These are phyloP conservation scores for Nephrotoma flavescens DNA, from an alignment of 2,888 invertebrate genomes.

Conservation along the genomic window DNA sequence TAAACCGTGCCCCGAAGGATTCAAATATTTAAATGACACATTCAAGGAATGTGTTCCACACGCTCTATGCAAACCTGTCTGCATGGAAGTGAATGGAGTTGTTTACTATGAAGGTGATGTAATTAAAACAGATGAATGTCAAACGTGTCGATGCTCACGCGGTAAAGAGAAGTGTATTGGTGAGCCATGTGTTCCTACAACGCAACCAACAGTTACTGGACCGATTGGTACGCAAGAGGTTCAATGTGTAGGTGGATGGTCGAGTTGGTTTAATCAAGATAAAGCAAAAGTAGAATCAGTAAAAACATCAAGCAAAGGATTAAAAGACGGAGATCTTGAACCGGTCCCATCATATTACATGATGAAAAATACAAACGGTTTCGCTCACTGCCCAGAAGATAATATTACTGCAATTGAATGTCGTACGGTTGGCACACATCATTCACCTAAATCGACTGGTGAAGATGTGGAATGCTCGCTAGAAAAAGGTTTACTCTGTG, in stretches of 20 bases:
- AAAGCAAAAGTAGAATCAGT: constrained; percentile 18
- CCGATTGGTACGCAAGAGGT: constrained; percentile 13
- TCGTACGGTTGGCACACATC: constrained; percentile 46
- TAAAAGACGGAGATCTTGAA: constrained; percentile 38
- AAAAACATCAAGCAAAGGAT: constrained; percentile 14
- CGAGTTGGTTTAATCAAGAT: constrained; percentile 56
- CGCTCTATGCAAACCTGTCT: constrained; percentile 52
- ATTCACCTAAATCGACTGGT: constrained; percentile 50
- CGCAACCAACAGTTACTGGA: constrained; percentile 10
- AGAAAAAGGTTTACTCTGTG: constrained; percentile 56
- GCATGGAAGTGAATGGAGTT: constrained; percentile 50
- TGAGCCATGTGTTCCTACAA: constrained; percentile 40
- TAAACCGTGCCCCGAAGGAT: constrained; percentile 55
- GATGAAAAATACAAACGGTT: constrained; percentile 23
- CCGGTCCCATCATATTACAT: constrained; percentile 35
- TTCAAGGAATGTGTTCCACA: constrained; percentile 60
- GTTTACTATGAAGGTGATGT: constrained; percentile 64
- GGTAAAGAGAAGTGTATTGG: constrained; percentile 55
- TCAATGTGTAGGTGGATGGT: constrained; percentile 59
- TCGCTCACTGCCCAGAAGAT: constrained; percentile 42
- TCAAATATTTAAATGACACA: constrained; percentile 55
- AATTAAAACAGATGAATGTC: constrained; percentile 60
- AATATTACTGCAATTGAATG: constrained; percentile 63
- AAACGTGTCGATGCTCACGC: constrained; percentile 63
- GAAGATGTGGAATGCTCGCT: constrained; percentile 63